Evolutionary conservation across 1,140 invertebrate species (phyloP).

Genomic region (Gryllus bimaculatus): DNA sequence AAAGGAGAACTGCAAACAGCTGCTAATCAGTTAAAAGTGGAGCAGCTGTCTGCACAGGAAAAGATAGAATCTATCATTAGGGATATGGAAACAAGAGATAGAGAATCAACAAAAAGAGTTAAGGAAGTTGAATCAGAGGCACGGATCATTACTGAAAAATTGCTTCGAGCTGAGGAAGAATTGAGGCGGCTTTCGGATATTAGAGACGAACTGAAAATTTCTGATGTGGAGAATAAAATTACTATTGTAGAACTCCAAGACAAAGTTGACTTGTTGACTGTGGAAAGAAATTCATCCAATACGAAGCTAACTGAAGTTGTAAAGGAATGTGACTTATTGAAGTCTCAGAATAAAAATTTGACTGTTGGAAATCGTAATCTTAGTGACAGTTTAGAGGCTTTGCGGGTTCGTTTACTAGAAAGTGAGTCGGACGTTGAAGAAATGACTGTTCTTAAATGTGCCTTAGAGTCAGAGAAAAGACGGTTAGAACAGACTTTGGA

Average conservation of each 20-base stretch:
- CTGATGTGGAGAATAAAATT: constrained; percentile 8
- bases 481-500: not conserved
- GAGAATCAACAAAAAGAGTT: constrained; percentile 31
- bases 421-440: constrained; percentile 8
- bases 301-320: not conserved
- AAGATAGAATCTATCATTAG: constrained; percentile 33
- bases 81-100: constrained; percentile 32
- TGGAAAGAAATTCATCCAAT: not conserved
- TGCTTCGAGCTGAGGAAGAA: constrained; percentile 24
- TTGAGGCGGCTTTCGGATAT: constrained; percentile 27
- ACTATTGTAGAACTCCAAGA: constrained; percentile 11
- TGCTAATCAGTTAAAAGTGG: constrained; percentile 30
- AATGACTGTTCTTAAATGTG: not conserved
- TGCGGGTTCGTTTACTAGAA: not conserved
- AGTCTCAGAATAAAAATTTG: constrained; percentile 8
- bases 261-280: constrained; percentile 7
- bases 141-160: not conserved
- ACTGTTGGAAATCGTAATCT: constrained; percentile 7
- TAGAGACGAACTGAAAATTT: constrained; percentile 8
- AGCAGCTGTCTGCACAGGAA: constrained; percentile 27
- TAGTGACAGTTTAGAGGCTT: not conserved
- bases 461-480: not conserved
- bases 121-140: constrained; percentile 6
- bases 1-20: constrained; percentile 7
- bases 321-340: not conserved